Base-by-base conservation (phyloP, 2,113 vertebrate genomes). In the Verasper variegatus region DNA sequence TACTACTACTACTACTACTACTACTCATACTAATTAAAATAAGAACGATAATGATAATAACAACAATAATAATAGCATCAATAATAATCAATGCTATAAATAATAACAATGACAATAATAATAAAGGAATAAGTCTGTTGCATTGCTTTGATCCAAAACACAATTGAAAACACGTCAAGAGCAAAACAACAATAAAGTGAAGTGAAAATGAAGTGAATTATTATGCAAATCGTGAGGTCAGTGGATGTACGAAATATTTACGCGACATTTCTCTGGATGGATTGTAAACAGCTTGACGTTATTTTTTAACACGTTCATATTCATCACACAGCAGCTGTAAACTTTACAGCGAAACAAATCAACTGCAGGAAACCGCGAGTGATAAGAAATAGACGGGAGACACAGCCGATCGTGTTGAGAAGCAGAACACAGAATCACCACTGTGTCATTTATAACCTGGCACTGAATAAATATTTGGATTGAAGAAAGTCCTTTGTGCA, bases 391-490 rank as follows among this genome's bases (percentile, higher is more conserved):
- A 88, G 40, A 42, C 68, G 76, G 5, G 65, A 79, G 87, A 86
- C 77, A 49, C 2, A 67, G 81, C 37, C 47, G 76, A 85, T 82
- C 10, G 4, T 15, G 45, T 14, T 17, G 15, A 17, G 45, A 42
- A 11, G 40, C 12, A 42, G 40, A 42, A 42, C 3, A 42, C 40
- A 0, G 40, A 42, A 42, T 13, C 40, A 42, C 11, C 40, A 13
- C 10, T 3, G 40, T 12, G 40, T 42, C 40, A 88, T 75, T 84
- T 87, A 59, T 35, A 65, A 75, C 55, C 63, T 57, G 40, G 10
- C 40, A 11, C 82, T 84, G 70, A 89, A 88, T 84, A 82, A 89
- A 92, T 87, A 86, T 88, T 86, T 91, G 78, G 67, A 3, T 72
- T 76, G 64, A 55, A 57, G 75, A 51, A 78, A 89, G 42, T 62